Base-by-base conservation (phyloP, 2,888 invertebrate species). In the Troides helena region DNA sequence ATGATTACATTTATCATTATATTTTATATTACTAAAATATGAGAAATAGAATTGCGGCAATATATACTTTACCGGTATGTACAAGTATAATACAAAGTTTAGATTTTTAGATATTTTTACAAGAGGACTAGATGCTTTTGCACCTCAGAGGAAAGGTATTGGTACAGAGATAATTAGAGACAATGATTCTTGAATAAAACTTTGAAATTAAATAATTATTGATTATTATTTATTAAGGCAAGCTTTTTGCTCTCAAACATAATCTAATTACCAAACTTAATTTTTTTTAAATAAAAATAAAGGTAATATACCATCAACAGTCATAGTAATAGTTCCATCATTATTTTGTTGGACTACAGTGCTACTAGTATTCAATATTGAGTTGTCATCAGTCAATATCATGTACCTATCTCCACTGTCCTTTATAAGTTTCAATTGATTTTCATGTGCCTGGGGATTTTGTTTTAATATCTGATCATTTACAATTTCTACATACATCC, bases 251-350 rank as follows among this genome's bases (percentile, higher is more conserved):
- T 50, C 4, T 50, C 14, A 50, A 18, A 50, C 50, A 12, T 12
- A 14, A 50, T 50, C 50, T 17, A 17, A 17, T 14, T 17, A 50
- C 50, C 50, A 50, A 50, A 0, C 5, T 50, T 18, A 50, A 14
- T 50, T 50, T 14, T 14, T 14, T 14, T 5, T 50, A 17, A 46
- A 62, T 43, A 17, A 25, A 6, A 39, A 43, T 68, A 56, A 63
- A 39, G 60, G 39, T 30, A 30, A 30, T 68, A n/a, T 79, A 90
- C 90, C 90, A 81, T 85, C 81, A 0, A 86, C 75, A 66, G 86
- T 88, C 70, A 91, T 76, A 30, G 90, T 89, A 75, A 92, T 86
- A 73, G 90, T 90, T 1, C 90, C 92, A 84, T 92, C 90, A 76
- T 83, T 81, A 71, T 90, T 89, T 75, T 90, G 90, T 74, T 87